Evolutionary conservation across 2,888 invertebrate genomes (phyloP), one percentile per base, ranked within the genome.

Genomic region (Anthrax anthrax): DNA sequence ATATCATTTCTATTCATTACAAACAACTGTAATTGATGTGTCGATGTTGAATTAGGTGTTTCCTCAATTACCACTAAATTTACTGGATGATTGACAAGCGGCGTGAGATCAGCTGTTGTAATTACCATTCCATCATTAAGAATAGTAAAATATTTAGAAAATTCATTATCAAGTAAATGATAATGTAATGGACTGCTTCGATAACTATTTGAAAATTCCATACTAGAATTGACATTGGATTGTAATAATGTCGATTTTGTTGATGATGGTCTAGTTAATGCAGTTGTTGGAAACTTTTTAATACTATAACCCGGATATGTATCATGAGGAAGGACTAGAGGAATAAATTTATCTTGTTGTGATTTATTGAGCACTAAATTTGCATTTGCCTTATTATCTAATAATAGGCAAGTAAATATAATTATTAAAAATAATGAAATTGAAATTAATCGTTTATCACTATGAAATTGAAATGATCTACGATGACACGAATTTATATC

Each of bases 221-320:
- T 19, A 18, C 13, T 39, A 13, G 23, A 17, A 12, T 6, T 37
- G 19, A 23, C 18, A 48, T 16, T 39, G 37, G 39, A 16, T 38
- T 39, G 34, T 37, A 13, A 12, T 36, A 37, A 18, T 37, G 17
- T 37, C 14, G 9, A 16, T 13, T 8, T 13, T 16, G n/a, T 37
- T 6, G 9, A 6, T 10, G 42, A 34, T 37, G 39, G 45, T 52
- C 32, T 40, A 16, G 17, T 37, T 40, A 23, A 45, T 39, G 19
- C 50, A 55, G 43, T 47, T 8, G 63, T 62, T 52, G 74, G 72
- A 68, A 89, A 85, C 61, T 84, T 81, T 64, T 82, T 83, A 60
- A 90, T 82, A 63, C 85, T 86, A 70, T 84, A 89, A 43, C 90
- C 90, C 4, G 90, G 89, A 63, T 87, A 84, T 56, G 86, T 85